Evolutionary conservation across 1,140 invertebrate species (phyloP).

Genomic region (Heliconius melpomene): DNA sequence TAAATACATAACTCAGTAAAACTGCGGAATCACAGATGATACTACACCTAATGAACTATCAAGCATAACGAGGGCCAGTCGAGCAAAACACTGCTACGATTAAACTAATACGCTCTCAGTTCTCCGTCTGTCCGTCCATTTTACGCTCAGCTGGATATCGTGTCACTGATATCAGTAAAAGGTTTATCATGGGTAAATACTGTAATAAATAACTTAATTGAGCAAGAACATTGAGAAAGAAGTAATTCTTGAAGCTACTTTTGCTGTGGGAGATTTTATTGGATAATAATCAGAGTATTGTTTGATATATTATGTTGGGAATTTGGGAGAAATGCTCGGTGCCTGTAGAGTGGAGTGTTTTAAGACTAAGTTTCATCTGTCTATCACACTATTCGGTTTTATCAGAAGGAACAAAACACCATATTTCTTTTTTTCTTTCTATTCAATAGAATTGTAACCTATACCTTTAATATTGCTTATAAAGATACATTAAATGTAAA

Average conservation of each 20-base stretch:
- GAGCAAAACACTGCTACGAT: conserved; percentile 41
- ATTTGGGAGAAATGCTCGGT: not conserved
- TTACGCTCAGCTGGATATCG: conserved; percentile 35
- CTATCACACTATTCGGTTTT: no score
- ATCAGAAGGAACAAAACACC: no score
- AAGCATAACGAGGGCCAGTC: conserved; percentile 30
- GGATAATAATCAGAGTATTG: not conserved
- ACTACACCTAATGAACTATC: conserved; percentile 36
- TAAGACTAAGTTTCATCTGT: no score
- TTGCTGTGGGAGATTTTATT: not conserved
- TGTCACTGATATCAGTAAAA: conserved; percentile 8
- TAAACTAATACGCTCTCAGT: conserved; percentile 42
- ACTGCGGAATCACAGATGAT: conserved; percentile 4
- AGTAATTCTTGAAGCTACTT: not conserved
- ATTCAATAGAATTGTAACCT: no score
- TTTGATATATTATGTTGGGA: not conserved
- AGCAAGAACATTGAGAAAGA: not conserved
- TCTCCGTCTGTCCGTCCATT: conserved; percentile 33
- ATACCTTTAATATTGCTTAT: no score
- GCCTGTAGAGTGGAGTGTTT: no score
- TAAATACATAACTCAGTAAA: not conserved
- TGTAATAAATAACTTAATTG: conserved; percentile 13
- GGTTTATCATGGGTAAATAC: conserved; percentile 1
- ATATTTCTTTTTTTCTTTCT: no score
- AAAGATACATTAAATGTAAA: no score